Conservation (phyloP, 2,888 invertebrate genomes). For the Tipula vernalis region DNA sequence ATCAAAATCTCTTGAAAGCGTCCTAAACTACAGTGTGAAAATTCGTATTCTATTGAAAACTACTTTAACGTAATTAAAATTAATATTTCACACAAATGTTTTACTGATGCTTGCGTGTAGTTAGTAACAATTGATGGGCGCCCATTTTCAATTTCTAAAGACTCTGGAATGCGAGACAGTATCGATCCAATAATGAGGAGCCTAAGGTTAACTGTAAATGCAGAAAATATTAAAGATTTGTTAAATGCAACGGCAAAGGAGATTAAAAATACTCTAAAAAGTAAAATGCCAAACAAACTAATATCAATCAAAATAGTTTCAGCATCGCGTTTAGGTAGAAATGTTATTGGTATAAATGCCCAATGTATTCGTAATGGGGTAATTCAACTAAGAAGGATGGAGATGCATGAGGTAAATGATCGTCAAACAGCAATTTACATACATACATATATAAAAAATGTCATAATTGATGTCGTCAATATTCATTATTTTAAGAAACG, state of each 20-base stretch:
- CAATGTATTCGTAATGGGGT: neutral
- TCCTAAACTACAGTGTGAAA: too few species aligned
- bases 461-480: constrained; percentile 4
- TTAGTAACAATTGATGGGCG: too few species aligned
- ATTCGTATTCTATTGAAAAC: too few species aligned
- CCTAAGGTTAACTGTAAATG: neutral
- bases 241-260: too few species aligned
- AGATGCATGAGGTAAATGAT: neutral
- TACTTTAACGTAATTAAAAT: too few species aligned
- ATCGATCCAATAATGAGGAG: neutral
- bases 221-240: constrained; percentile 4
- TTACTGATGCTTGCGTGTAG: too few species aligned
- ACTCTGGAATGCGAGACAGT: neutral
- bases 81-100: too few species aligned
- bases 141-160: too few species aligned
- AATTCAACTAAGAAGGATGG: neutral
- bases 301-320: neutral
- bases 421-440: neutral
- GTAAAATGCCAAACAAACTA: neutral
- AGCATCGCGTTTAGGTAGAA: constrained; percentile 6
- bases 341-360: neutral
- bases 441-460: constrained; percentile 7
- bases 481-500: neutral
- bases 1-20: too few species aligned
- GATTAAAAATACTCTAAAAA: neutral